Evolutionary conservation across 2,888 invertebrate species (phyloP).

Genomic region (Nematopogon swammerdamellus): DNA sequence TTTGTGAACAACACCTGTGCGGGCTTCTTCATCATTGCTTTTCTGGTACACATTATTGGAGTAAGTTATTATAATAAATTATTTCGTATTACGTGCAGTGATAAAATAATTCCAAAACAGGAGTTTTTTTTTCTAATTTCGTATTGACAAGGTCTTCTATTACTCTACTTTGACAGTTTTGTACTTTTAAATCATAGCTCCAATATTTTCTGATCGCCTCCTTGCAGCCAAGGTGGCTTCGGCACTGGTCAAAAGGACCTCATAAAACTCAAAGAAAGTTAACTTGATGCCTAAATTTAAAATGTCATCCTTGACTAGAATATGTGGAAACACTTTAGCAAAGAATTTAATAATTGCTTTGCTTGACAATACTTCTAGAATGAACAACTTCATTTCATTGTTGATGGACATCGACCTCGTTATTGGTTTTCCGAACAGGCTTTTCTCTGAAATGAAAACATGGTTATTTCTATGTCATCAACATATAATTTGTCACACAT

Average conservation of each 20-base stretch:
- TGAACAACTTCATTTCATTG: conserved; percentile 25
- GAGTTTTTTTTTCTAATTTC: too few species aligned
- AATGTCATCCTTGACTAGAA: conserved; percentile 28
- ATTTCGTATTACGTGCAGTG: too few species aligned
- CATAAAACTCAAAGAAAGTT: conserved; percentile 61
- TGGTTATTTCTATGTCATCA: too few species aligned
- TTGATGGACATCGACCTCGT: background rate
- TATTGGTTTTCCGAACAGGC: background rate
- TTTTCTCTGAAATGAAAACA: background rate
- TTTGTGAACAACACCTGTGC: conserved; percentile 44
- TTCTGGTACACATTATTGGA: conserved; percentile 31
- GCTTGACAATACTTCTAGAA: conserved; percentile 32
- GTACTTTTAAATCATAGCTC: background rate
- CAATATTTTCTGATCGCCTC: conserved; percentile 16
- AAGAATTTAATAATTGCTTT: conserved; percentile 30
- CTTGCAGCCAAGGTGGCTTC: conserved; percentile 29
- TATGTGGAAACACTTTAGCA: conserved; percentile 42
- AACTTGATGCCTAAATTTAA: conserved; percentile 48
- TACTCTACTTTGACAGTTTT: conserved; percentile 18
- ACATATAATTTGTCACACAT: too few species aligned
- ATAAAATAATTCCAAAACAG: too few species aligned
- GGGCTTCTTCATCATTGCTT: conserved; percentile 37
- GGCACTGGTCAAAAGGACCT: conserved; percentile 45
- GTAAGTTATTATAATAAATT: too few species aligned
- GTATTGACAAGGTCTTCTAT: conserved; percentile 9